phyloP scores from a whole-genome alignment of 2,888 invertebrate species.

The Clusia tigrina region DNA sequence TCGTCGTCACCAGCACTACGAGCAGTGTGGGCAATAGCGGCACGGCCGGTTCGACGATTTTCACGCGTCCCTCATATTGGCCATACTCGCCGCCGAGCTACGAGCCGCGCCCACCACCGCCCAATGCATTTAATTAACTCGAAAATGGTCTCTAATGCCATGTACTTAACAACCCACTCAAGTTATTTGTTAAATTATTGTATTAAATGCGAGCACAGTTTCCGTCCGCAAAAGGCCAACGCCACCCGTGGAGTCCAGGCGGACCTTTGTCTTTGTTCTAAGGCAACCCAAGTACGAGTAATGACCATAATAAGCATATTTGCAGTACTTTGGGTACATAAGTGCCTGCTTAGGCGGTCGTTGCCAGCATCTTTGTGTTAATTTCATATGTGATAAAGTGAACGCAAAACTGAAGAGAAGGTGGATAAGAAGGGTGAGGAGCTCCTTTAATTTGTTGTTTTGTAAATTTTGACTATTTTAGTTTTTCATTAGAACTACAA shows the following conservation, averaged over 20 bases:
- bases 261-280: neutral
- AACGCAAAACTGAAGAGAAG: neutral
- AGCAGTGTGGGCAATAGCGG: neutral
- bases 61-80: constrained; percentile 67
- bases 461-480: too few relatives aligned
- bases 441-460: too few relatives aligned
- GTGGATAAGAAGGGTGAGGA: too few relatives aligned
- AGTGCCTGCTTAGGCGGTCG: constrained; percentile 19
- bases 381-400: neutral
- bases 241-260: constrained; percentile 8
- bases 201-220: neutral
- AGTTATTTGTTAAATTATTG: constrained; percentile 32
- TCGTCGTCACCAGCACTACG: constrained; percentile 24
- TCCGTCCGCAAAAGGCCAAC: constrained; percentile 9
- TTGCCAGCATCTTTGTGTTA: neutral
- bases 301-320: constrained; percentile 42
- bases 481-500: neutral
- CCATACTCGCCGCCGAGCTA: constrained; percentile 63
- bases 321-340: constrained; percentile 35
- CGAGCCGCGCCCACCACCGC: constrained; percentile 57
- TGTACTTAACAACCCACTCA: constrained; percentile 38
- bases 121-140: constrained; percentile 59
- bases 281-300: constrained; percentile 16
- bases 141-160: constrained; percentile 11
- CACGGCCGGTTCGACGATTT: constrained; percentile 58